phyloP scores from a whole-genome alignment of 1,140 invertebrate species.

The Pogonomyrmex californicus region DNA sequence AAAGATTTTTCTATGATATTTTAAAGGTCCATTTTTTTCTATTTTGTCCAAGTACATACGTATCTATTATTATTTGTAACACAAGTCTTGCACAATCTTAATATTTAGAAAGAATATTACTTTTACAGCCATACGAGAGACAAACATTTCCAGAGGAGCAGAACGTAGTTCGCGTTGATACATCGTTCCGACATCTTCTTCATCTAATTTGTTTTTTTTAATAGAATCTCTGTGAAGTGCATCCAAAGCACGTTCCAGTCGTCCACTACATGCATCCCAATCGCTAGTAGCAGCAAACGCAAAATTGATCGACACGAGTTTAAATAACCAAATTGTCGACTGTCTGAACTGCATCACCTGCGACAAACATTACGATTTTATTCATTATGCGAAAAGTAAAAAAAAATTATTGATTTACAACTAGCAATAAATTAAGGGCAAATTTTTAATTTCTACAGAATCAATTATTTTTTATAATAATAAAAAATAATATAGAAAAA shows the following conservation, averaged over 20 bases:
- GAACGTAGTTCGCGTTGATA: slow-evolving; percentile 82
- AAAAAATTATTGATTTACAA: background rate
- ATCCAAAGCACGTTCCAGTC: slow-evolving; percentile 84
- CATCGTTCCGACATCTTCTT: slow-evolving; percentile 75
- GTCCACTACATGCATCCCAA: slow-evolving; percentile 81
- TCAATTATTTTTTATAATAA: background rate
- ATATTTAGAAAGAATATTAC: slow-evolving; percentile 69
- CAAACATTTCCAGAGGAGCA: slow-evolving; percentile 83
- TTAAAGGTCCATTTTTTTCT: no score
- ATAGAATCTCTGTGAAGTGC: slow-evolving; percentile 80
- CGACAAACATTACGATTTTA: background rate
- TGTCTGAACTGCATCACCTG: slow-evolving; percentile 73
- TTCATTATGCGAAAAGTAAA: background rate
- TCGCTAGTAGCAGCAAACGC: slow-evolving; percentile 64
- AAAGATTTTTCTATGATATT: no score
- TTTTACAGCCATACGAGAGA: slow-evolving; percentile 83
- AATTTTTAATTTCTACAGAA: slow-evolving; percentile 4
- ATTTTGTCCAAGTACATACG: no score
- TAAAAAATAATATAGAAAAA: background rate
- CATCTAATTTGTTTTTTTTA: slow-evolving; percentile 78
- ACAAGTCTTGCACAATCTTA: background rate
- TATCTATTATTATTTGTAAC: no score
- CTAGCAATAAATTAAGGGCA: background rate
- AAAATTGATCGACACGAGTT: slow-evolving; percentile 69
- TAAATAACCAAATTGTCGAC: slow-evolving; percentile 68